Base-by-base conservation (phyloP, 2,888 invertebrate genomes). In the Ornithoptera alexandrae region DNA sequence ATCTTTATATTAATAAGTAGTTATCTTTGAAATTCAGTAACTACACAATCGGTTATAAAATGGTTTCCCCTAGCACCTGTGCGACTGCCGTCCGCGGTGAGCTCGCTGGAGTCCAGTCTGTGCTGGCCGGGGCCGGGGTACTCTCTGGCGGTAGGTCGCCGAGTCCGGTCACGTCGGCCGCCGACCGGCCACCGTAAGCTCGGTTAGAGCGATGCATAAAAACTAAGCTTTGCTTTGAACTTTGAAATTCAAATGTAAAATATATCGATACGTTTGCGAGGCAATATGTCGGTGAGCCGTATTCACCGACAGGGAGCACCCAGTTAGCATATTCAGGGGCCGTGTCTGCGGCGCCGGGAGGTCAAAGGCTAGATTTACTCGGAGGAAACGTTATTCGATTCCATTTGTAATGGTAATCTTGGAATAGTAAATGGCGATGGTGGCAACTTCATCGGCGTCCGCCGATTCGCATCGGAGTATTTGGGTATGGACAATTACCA, bases 181-280 rank as follows among this genome's bases (percentile, higher is more conserved):
- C 81, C 82, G 81, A 81, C 87, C 88, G 86, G 84, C 89, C 89
- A 83, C 85, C 85, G 89, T 88, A 90, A 90, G 91, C 91, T 88
- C 85, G 86, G 88, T 89, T 90, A 85, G 90, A 89, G 84, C 85
- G 88, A 85, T 89, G 90, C 89, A 90, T 90, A 90, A 90, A 91
- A 91, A 90, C 90, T 85, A 84, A 87, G 87, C 86, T 84, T 84
- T 84, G 89, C 87, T 87, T 87, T 86, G 84, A 85, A 88, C 85
- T 90, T 90, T 89, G 87, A 89, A 90, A 91, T 92, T 92, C 89
- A 90, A 90, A 90, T 89, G 81, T 77, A 77, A 81, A 80, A 83
- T 87, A 85, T 83, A 85, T 85, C 84, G 85, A 88, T 87, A 85
- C 79, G 42, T 67, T 61, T 68, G 72, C 75, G 65, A 74, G 80